Conservation (phyloP, 2,888 invertebrate genomes). For the Drosophila stalkeri region DNA sequence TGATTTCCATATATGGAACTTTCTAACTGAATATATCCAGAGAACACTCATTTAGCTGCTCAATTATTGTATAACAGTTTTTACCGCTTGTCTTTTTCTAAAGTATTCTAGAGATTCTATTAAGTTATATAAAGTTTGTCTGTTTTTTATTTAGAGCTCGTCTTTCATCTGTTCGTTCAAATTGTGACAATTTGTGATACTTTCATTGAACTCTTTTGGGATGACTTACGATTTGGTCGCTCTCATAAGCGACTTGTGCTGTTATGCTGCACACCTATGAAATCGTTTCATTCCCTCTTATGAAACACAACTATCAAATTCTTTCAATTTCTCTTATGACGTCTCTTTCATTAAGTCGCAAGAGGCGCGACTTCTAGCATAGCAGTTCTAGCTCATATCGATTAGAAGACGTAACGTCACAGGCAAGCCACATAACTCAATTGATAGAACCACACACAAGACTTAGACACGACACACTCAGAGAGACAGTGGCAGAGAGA, state of each 20-base stretch:
- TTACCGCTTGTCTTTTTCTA: neutral
- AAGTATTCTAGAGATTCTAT: neutral
- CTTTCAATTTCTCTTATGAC: neutral
- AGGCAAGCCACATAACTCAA: slow-evolving; percentile 43
- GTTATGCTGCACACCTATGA: neutral
- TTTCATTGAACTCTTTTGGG: neutral
- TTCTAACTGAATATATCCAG: neutral
- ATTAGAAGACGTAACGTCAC: slow-evolving; percentile 19
- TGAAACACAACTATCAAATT: neutral
- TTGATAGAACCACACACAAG: slow-evolving; percentile 20
- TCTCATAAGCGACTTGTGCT: slow-evolving; percentile 8
- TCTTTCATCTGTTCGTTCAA: neutral
- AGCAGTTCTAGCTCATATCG: neutral
- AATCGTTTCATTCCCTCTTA: neutral
- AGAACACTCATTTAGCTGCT: neutral
- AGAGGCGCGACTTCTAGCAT: slow-evolving; percentile 22
- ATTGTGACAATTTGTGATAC: neutral
- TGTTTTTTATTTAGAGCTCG: neutral
- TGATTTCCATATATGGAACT: neutral
- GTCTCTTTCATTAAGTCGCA: slow-evolving; percentile 5
- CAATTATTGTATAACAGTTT: neutral
- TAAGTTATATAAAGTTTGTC: neutral
- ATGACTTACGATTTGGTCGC: neutral
- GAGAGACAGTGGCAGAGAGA: no score
- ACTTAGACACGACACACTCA: neutral